A percentile compares a stretch with the other conserved stretches of the same genome.
These are phyloP conservation scores for Pseudomugil gertrudae DNA, from an alignment of 2,797 vertebrate genomes.

Conservation along the genomic window DNA sequence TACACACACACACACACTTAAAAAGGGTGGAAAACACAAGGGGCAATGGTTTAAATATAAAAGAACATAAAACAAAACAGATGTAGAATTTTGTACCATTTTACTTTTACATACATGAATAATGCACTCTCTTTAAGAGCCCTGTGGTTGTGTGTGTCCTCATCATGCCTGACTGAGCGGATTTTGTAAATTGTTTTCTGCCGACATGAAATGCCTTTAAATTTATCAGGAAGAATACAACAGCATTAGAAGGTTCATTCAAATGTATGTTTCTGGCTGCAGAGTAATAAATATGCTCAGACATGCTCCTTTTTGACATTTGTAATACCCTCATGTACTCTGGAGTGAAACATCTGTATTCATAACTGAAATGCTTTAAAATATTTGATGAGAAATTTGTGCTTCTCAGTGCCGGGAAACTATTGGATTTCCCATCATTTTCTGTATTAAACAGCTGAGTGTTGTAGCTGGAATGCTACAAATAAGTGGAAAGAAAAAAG, in stretches of 20 bases:
- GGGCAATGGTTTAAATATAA: no score
- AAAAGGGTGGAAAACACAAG: no score
- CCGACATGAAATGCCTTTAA: neutral
- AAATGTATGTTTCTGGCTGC: neutral
- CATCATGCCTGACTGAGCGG: neutral
- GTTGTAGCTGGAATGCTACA: conserved; percentile 3
- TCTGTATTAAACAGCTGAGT: neutral
- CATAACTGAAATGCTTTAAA: neutral
- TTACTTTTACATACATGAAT: neutral
- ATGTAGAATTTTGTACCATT: neutral
- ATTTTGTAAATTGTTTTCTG: neutral
- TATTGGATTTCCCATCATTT: conserved; percentile 3
- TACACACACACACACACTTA: neutral
- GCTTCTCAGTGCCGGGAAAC: conserved; percentile 5
- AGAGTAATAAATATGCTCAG: neutral
- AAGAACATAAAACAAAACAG: no score
- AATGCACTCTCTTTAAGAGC: neutral
- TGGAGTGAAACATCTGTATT: neutral
- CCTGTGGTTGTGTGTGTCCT: neutral
- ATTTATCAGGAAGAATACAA: neutral
- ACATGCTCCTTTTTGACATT: neutral
- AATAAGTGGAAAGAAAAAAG: neutral
- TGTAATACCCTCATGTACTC: neutral
- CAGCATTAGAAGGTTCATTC: neutral
- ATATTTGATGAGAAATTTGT: neutral